Conservation (phyloP, 2,113 vertebrate species). For the Mobula hypostoma region DNA sequence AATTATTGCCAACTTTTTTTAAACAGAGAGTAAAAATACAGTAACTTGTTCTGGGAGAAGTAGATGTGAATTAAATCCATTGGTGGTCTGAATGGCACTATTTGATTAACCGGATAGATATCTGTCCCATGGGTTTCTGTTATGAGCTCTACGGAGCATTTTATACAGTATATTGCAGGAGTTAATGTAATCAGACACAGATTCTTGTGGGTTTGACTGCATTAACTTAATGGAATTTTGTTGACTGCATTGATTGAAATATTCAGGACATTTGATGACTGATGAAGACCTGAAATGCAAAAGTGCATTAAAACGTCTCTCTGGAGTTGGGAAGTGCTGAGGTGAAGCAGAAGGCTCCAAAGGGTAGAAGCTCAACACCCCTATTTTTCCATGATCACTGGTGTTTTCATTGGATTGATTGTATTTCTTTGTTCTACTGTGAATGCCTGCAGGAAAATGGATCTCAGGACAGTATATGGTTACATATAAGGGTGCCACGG, state of each 20-base stretch:
- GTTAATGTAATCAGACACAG: not conserved
- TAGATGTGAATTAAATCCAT: not conserved
- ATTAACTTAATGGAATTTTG: not conserved
- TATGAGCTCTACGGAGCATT: not conserved
- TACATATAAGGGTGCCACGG: no score
- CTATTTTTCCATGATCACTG: no score
- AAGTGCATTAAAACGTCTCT: no score
- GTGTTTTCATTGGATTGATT: no score
- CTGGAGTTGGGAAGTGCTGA: no score
- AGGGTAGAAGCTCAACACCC: no score
- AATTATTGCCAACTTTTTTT: not conserved
- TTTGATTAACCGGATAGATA: not conserved
- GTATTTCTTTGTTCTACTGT: no score
- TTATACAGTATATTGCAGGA: not conserved
- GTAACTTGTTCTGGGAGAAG: not conserved
- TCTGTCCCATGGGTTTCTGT: not conserved
- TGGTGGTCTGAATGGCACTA: not conserved
- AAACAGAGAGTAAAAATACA: not conserved
- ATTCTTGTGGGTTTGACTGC: conserved; percentile 1
- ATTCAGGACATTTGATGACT: not conserved
- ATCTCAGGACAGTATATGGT: no score
- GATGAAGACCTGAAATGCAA: no score
- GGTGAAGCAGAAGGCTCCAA: no score
- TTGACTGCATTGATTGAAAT: not conserved
- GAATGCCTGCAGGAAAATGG: no score